Evolutionary conservation across 2,113 vertebrate species (phyloP).

Genomic region (Micronisus gabar): DNA sequence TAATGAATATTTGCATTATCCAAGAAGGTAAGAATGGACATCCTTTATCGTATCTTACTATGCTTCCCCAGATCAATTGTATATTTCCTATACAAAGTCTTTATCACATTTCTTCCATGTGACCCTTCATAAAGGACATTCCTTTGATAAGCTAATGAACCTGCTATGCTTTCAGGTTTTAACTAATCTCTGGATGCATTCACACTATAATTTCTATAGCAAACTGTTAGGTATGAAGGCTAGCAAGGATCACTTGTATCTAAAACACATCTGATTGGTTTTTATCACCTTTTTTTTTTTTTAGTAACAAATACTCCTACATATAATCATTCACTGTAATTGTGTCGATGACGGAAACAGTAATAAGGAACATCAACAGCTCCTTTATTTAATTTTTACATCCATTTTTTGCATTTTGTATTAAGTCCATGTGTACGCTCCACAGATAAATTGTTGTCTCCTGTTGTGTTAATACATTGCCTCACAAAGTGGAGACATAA

Average conservation of each 20-base stretch:
- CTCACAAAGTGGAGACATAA: neutral
- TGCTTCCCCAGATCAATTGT: neutral
- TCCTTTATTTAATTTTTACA: neutral
- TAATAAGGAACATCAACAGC: neutral
- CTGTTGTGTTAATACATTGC: neutral
- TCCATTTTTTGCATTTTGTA: neutral
- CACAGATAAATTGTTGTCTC: neutral
- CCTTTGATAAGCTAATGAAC: neutral
- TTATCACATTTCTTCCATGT: neutral
- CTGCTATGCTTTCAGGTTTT: neutral
- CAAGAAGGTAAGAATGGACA: neutral
- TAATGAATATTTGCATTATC: neutral
- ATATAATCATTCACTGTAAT: neutral
- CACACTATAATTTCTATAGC: neutral
- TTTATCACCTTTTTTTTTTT: neutral
- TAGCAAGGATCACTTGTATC: neutral
- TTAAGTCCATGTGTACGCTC: neutral
- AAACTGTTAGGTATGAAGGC: neutral
- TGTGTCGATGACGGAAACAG: neutral
- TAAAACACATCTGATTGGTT: neutral
- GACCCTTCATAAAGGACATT: neutral
- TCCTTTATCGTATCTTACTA: neutral
- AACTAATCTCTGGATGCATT: neutral
- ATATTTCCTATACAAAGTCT: neutral
- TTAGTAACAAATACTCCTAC: neutral